Evolutionary conservation across 2,888 invertebrate genomes (phyloP).

Genomic region (Escarpia spicata): DNA sequence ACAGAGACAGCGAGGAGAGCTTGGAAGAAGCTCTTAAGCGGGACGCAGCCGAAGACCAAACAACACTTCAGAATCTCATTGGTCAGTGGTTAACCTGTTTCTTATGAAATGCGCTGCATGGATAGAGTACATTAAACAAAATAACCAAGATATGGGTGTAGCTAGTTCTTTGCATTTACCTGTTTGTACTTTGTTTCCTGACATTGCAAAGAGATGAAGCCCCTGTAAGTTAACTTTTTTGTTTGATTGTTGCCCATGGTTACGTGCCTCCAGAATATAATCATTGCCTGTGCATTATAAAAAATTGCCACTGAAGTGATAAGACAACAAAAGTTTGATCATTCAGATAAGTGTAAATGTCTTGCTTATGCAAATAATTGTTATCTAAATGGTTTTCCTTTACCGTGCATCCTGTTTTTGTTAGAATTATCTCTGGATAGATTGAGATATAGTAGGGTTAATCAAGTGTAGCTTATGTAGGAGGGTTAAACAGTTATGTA

Average conservation of each 20-base stretch:
- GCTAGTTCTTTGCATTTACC: too few relatives aligned
- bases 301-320: slow-evolving; percentile 13
- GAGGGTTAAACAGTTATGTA: background rate
- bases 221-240: too few relatives aligned
- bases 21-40: slow-evolving; percentile 27
- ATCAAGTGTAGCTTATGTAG: background rate
- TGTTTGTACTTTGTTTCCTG: too few relatives aligned
- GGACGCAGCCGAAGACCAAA: slow-evolving; percentile 31
- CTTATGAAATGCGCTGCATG: too few relatives aligned
- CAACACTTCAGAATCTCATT: slow-evolving; percentile 32
- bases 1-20: slow-evolving; percentile 34
- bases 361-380: background rate
- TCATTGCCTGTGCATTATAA: background rate
- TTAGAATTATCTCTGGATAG: background rate
- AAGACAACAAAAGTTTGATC: background rate
- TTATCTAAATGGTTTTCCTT: background rate
- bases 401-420: background rate
- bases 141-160: too few relatives aligned
- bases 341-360: background rate
- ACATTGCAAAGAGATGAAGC: too few relatives aligned
- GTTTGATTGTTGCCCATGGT: background rate
- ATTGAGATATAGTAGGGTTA: background rate
- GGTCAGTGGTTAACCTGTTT: slow-evolving; percentile 26
- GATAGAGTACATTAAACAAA: too few relatives aligned
- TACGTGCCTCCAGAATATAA: background rate